A percentile compares a stretch with the other conserved stretches of the same genome.
phyloP scores from a whole-genome alignment of 2,113 vertebrate genomes.

The Carollia perspicillata region DNA sequence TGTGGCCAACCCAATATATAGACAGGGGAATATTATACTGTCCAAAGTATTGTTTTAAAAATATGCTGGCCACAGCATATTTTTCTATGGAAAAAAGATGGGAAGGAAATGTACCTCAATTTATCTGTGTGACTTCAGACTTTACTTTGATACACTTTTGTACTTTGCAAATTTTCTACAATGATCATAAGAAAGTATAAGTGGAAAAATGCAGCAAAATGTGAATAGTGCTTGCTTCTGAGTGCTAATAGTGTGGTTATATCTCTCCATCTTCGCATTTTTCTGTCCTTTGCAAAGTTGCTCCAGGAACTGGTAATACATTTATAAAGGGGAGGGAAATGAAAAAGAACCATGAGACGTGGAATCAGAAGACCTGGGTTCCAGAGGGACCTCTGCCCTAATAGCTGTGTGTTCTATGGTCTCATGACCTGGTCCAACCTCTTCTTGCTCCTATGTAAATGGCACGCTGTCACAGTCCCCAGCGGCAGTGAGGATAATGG shows the following conservation, averaged over 20 bases:
- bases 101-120: neutral
- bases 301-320: neutral
- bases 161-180: neutral
- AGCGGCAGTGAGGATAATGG: neutral
- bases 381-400: neutral
- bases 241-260: neutral
- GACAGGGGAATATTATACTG: neutral
- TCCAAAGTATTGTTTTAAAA: neutral
- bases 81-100: neutral
- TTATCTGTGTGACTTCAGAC: neutral
- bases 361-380: neutral
- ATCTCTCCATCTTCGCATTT: neutral
- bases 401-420: accelerated
- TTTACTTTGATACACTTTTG: neutral
- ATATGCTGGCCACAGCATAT: neutral
- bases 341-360: neutral
- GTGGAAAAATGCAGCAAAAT: neutral
- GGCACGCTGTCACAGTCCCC: accelerated
- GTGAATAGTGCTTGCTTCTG: neutral
- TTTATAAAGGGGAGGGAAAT: neutral
- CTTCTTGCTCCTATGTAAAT: neutral
- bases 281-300: neutral
- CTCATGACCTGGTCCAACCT: neutral
- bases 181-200: neutral
- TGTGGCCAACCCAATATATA: no score